Evolutionary conservation across 2,113 vertebrate genomes (phyloP).

Genomic region (Sapajus apella): DNA sequence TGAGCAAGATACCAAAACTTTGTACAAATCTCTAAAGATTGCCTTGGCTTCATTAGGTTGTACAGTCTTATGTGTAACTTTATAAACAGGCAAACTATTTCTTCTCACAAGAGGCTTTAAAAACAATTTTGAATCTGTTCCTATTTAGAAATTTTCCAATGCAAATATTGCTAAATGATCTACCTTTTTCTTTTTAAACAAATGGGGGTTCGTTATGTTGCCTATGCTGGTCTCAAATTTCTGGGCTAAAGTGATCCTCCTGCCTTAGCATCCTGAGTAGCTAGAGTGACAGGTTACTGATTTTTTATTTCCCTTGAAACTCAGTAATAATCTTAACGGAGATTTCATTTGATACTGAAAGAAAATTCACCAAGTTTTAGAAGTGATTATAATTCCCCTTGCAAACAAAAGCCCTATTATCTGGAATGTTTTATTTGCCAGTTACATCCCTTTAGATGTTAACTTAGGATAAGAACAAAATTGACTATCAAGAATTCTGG

Average conservation of each 20-base stretch:
- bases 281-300: neutral
- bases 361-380: neutral
- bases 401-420: neutral
- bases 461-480: conserved; percentile 6
- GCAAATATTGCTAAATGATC: neutral
- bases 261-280: neutral
- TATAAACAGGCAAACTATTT: neutral
- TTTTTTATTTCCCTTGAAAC: conserved; percentile 31
- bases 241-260: neutral
- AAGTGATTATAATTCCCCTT: neutral
- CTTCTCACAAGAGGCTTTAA: neutral
- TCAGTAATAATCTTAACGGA: neutral
- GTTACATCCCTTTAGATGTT: neutral
- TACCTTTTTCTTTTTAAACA: neutral
- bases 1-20: neutral
- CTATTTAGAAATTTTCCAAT: neutral
- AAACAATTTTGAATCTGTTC: neutral
- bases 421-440: neutral
- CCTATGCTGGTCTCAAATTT: neutral
- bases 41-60: neutral
- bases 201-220: neutral
- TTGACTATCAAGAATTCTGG: neutral
- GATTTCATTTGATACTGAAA: conserved; percentile 29
- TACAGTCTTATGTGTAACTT: neutral
- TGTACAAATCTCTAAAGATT: neutral